Conservation (phyloP, 1,140 invertebrate genomes). For the Heliothis virescens region DNA sequence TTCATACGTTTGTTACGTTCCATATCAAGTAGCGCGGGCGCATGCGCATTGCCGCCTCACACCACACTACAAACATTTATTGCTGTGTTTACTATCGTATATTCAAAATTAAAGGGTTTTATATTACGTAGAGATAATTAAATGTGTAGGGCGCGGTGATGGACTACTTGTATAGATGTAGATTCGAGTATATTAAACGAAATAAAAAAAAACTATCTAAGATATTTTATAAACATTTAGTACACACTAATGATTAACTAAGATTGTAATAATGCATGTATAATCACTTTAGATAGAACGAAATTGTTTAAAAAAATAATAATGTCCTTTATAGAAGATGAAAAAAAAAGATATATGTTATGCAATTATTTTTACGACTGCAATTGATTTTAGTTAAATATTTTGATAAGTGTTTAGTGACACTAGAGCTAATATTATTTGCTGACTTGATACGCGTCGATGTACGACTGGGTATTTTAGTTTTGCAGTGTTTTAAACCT, state of each 20-base stretch:
- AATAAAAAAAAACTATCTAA: conserved; percentile 65
- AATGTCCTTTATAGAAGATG: conserved; percentile 49
- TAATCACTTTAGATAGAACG: conserved; percentile 77
- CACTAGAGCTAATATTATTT: conserved; percentile 47
- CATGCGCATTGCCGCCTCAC: neutral
- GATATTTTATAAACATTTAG: conserved; percentile 73
- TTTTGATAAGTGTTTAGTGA: conserved; percentile 56
- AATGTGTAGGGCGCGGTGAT: conserved; percentile 72
- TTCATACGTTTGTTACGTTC: conserved; percentile 68
- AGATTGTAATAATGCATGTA: conserved; percentile 70
- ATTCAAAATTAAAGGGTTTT: conserved; percentile 70
- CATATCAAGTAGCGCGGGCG: conserved; percentile 73
- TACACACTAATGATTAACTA: conserved; percentile 68
- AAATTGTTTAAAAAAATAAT: conserved; percentile 66
- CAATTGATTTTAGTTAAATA: conserved; percentile 54
- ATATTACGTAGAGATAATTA: conserved; percentile 68
- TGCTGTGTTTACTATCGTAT: conserved; percentile 77
- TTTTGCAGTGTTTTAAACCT: conserved; percentile 37
- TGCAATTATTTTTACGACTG: conserved; percentile 64
- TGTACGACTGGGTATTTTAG: conserved; percentile 51
- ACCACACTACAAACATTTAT: conserved; percentile 60
- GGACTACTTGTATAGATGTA: conserved; percentile 75
- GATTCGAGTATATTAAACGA: conserved; percentile 70
- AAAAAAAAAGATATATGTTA: conserved; percentile 48
- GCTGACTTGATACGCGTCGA: conserved; percentile 49